phyloP scores from a whole-genome alignment of 2,797 vertebrate species.

The Arnoldichthys spilopterus region DNA sequence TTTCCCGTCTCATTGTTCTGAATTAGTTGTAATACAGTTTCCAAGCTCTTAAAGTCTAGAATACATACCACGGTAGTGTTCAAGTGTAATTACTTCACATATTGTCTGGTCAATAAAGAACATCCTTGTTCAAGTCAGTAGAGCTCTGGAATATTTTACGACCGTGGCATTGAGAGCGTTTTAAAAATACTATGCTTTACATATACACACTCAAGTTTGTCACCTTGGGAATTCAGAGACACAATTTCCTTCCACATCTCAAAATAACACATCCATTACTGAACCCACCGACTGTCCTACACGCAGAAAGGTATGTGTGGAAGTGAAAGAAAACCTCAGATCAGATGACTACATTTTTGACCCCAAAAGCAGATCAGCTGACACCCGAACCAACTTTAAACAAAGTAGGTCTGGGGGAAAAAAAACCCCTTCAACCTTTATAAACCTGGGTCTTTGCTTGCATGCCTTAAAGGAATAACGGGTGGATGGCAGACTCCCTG shows the following conservation, averaged over 20 bases:
- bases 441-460: not conserved
- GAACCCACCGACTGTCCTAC: not conserved
- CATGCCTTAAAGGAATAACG: slow-evolving; percentile 7
- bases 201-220: not conserved
- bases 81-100: not conserved
- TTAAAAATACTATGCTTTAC: not conserved
- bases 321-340: not conserved
- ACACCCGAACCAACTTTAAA: slow-evolving; percentile 29
- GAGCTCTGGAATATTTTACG: not conserved
- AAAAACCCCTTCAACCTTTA: not conserved
- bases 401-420: not conserved
- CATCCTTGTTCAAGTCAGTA: not conserved
- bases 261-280: not conserved
- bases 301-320: not conserved
- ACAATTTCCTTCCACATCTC: not conserved
- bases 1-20: slow-evolving; percentile 1
- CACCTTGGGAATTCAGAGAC: slow-evolving; percentile 6
- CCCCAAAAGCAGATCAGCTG: slow-evolving; percentile 12
- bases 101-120: not conserved
- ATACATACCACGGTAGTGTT: not conserved
- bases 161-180: not conserved
- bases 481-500: not conserved
- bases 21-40: not conserved
- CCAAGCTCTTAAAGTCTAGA: not conserved
- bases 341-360: not conserved